Base-by-base conservation (phyloP, 2,797 vertebrate genomes). In the Neosilurus mollespiculum region DNA sequence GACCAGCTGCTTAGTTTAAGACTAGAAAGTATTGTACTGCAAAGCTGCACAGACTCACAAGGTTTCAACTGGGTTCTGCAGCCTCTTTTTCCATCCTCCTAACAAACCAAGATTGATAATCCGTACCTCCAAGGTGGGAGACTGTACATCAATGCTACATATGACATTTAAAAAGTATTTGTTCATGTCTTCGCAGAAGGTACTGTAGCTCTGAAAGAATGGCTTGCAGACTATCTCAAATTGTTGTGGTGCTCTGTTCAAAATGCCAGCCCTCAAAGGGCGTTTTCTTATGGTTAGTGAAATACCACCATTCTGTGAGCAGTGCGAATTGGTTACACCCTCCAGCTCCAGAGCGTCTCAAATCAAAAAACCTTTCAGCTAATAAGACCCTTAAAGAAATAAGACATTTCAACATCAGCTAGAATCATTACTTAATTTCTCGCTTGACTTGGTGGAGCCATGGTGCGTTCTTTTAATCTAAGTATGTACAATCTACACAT, bases 141-240 rank as follows among this genome's bases (percentile, higher is more conserved):
- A 54, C 16, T 22, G 43, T 14, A 22, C 54, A 58, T 10, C 4
- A 16, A 6, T 56, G 65, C 10, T 58, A 7, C 24, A 18, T 56
- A n/a, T 71, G 80, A 61, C 80, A 81, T 71, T 81, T 72, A 11
- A 24, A n/a, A 69, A 61, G 37, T 61, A 59, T 51, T 9, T n/a
- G 30, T 9, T 71, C 26, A 51, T 4, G 1, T 34, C 22, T 56
- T 24, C 4, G 14, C 26, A 24, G n/a, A 49, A 15, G 65, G 18
- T 11, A 9, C 15, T 70, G 43, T 43, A 43, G 43, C 59, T 30
- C 22, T 81, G 18, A 54, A 81, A 64, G 34, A 56, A 37, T n/a
- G 24, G 26, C 18, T 59, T 59, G 26, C n/a, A 8, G 4, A 8
- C 43, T 43, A 30, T 58, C 56, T 37, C 54, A 59, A 16, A 37